These are phyloP conservation scores for Trididemnum nubilum DNA, from an alignment of 23 tunicate species.

Conservation along the genomic window DNA sequence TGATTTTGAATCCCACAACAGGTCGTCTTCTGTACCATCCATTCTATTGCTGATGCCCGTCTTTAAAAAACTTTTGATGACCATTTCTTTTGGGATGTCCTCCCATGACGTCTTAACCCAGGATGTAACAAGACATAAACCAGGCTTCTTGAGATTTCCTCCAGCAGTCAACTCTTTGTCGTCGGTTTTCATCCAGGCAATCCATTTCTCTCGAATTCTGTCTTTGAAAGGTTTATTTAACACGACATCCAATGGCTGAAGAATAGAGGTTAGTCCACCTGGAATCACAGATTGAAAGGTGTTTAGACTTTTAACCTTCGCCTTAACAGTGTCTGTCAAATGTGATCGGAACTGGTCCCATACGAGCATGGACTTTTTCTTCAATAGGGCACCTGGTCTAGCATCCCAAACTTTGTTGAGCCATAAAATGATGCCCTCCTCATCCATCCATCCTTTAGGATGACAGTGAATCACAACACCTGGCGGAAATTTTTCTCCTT, in stretches of 20 bases:
- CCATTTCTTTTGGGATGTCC: not conserved
- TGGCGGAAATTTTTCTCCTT: constrained; percentile 37
- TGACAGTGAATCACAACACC: constrained; percentile 27
- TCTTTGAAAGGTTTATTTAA: constrained; percentile 11
- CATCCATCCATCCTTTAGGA: constrained; percentile 52
- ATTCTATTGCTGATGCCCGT: not conserved
- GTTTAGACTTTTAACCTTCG: not conserved
- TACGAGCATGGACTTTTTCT: not conserved
- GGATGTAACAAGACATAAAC: not conserved
- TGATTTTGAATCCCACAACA: not conserved
- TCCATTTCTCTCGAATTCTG: not conserved
- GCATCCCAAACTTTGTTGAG: constrained; percentile 3
- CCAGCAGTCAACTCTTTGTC: constrained; percentile 7
- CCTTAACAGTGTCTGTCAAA: constrained; percentile 25
- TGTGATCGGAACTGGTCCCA: constrained; percentile 36
- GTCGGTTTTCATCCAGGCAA: constrained; percentile 6
- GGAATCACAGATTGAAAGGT: constrained; percentile 33
- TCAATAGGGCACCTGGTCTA: constrained; percentile 30
- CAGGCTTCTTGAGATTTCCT: constrained; percentile 11
- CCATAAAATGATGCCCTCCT: not conserved
- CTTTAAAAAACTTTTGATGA: no score
- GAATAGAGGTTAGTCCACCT: constrained; percentile 28
- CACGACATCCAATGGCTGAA: constrained; percentile 7
- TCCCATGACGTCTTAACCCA: not conserved
- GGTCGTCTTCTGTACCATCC: not conserved